phyloP scores from a whole-genome alignment of 2,113 vertebrate genomes.

The Mesembrinibis cayennensis region DNA sequence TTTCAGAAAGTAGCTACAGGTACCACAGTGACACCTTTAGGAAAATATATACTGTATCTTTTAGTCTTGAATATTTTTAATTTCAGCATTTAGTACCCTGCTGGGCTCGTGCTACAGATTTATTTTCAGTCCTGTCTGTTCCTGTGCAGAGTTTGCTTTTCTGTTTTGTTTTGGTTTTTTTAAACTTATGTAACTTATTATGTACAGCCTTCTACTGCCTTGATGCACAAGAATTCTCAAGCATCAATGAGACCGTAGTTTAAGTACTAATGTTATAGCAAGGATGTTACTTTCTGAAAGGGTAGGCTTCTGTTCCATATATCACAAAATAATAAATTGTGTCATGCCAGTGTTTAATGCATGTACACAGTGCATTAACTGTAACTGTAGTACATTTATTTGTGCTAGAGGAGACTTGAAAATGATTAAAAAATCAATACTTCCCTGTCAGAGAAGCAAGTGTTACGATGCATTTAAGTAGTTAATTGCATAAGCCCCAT shows the following conservation, averaged over 20 bases:
- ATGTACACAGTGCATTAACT: conserved; percentile 85
- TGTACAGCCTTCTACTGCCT: neutral
- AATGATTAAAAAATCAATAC: conserved; percentile 96
- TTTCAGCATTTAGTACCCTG: neutral
- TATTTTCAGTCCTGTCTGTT: neutral
- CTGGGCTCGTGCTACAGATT: conserved; percentile 13
- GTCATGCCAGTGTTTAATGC: conserved; percentile 74
- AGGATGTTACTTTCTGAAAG: conserved; percentile 50
- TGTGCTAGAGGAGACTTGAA: conserved; percentile 85
- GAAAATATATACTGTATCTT: conserved; percentile 61
- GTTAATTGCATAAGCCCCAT: conserved; percentile 82
- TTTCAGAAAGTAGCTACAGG: conserved; percentile 60
- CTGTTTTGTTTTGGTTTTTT: neutral
- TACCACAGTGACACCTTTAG: conserved; percentile 80
- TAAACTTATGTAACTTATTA: neutral
- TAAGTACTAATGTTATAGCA: neutral
- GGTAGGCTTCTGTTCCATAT: conserved; percentile 61
- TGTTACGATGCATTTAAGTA: conserved; percentile 85
- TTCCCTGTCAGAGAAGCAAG: conserved; percentile 84
- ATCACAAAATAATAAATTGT: conserved; percentile 80
- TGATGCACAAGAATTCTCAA: conserved; percentile 24
- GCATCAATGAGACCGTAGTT: conserved; percentile 1
- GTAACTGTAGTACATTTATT: conserved; percentile 88
- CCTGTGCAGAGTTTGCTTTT: neutral
- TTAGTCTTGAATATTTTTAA: conserved; percentile 48